Conservation (phyloP, 2,113 vertebrate species). For the Regulus satrapa region DNA sequence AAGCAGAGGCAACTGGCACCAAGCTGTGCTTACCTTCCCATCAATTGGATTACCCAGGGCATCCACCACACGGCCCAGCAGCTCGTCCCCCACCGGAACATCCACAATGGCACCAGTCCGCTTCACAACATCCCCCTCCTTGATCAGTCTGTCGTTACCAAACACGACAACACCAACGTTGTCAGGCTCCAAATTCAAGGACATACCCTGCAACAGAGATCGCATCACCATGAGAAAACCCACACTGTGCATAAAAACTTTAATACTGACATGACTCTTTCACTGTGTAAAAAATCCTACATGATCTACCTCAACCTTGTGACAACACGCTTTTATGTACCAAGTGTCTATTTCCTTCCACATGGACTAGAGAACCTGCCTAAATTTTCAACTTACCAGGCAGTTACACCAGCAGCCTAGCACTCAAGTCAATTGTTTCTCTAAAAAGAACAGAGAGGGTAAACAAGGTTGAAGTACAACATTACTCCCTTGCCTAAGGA, state of each 20-base stretch:
- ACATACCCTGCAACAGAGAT: constrained; percentile 85
- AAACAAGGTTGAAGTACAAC: not conserved
- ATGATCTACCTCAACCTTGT: not conserved
- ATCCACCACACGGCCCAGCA: constrained; percentile 95
- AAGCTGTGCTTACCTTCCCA: constrained; percentile 82
- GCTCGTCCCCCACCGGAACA: constrained; percentile 91
- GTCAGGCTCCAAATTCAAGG: constrained; percentile 98
- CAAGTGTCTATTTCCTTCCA: rapidly evolving
- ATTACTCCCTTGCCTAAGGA: not conserved
- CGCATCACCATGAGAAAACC: not conserved
- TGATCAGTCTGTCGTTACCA: constrained; percentile 97
- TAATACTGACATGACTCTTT: rapidly evolving
- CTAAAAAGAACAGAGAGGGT: not conserved
- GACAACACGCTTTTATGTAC: not conserved
- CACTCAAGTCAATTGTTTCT: not conserved
- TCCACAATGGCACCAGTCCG: constrained; percentile 97
- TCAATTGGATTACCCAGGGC: constrained; percentile 95
- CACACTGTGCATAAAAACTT: rapidly evolving
- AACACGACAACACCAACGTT: constrained; percentile 99
- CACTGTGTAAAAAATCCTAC: not conserved
- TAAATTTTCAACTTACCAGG: not conserved
- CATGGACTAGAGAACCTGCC: rapidly evolving
- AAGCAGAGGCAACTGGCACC: rapidly evolving
- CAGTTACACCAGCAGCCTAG: not conserved
- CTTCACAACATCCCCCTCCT: constrained; percentile 97